Conservation (phyloP, 2,888 invertebrate species). For the Nebria brevicollis region DNA sequence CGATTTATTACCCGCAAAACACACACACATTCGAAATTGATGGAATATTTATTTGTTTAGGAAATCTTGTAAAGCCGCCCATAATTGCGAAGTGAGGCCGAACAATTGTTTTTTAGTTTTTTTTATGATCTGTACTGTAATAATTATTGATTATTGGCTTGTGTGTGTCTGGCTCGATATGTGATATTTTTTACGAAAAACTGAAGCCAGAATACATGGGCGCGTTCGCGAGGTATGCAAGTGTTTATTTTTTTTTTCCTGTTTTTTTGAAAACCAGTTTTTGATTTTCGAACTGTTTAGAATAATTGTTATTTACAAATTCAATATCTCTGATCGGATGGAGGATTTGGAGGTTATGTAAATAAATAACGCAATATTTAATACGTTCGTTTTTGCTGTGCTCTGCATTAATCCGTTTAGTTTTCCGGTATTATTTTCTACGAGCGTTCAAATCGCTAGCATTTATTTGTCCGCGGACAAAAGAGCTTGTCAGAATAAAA, state of each 20-base stretch:
- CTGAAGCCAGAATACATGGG: background rate
- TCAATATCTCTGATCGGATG: background rate
- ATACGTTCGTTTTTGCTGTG: slow-evolving; percentile 13
- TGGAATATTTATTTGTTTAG: slow-evolving; percentile 5
- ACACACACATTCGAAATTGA: too few species aligned
- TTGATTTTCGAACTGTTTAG: background rate
- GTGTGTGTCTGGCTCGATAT: slow-evolving; percentile 18
- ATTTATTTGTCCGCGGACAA: too few species aligned
- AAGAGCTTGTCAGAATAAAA: too few species aligned
- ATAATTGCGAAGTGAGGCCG: slow-evolving; percentile 34
- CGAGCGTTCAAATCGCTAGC: too few species aligned
- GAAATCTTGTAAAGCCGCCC: slow-evolving; percentile 34
- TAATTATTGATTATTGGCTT: background rate
- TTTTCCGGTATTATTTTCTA: slow-evolving; percentile 32
- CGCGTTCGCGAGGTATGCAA: slow-evolving; percentile 17
- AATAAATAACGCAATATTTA: background rate
- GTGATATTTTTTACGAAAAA: slow-evolving; percentile 42
- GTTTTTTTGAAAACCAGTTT: slow-evolving; percentile 6
- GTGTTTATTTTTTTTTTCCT: slow-evolving; percentile 12
- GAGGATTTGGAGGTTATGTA: background rate
- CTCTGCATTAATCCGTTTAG: background rate
- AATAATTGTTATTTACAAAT: background rate
- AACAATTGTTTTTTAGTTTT: background rate
- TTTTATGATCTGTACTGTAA: slow-evolving; percentile 5
- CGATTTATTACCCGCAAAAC: background rate